Base-by-base conservation (phyloP, 2,888 invertebrate species). In the Ophraella communa region DNA sequence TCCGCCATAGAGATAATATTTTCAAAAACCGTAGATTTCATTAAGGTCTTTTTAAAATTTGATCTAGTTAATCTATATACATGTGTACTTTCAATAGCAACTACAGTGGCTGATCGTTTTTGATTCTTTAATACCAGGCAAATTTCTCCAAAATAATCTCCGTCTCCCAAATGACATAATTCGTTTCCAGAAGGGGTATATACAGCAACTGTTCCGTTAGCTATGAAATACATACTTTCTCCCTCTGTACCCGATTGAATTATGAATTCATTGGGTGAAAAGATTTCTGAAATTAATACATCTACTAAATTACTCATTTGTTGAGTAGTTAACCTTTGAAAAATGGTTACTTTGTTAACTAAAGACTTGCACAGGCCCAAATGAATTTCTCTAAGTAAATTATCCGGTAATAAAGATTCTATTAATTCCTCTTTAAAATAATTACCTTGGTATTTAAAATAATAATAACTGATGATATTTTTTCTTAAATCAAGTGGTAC, bases 211-310 rank as follows among this genome's bases (percentile, higher is more conserved):
- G 87, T 87, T 10, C 90, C 89, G 42, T 82, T 83, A 0, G 85
- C 84, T 24, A 89, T 81, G 72, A 89, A 89, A 77, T 85, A 89
- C 88, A 89, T 88, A 76, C 86, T 86, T 64, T 87, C 85, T 0
- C 88, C 89, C n/a, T 81, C 76, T 10, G 85, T 84, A 0, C 87
- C 87, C 0, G 87, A 85, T 63, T 85, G 85, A 7, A 87, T 79
- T 45, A 90, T 86, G 21, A 86, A 79, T 74, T 89, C 89, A 63
- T 86, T 85, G 1, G 87, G 85, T 59, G 89, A 79, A 78, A 85
- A 88, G 24, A 88, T 83, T 76, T 88, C 88, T 5, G 84, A 83
- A 44, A 81, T 83, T 17, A 89, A 78, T 71, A 84, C 82, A 20
- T 83, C 81, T 1, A 88, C 82, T 24, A 89, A 83, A 1, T 84